Evolutionary conservation across 2,797 vertebrate genomes (phyloP).

Genomic region (Anisognathus igniventris): DNA sequence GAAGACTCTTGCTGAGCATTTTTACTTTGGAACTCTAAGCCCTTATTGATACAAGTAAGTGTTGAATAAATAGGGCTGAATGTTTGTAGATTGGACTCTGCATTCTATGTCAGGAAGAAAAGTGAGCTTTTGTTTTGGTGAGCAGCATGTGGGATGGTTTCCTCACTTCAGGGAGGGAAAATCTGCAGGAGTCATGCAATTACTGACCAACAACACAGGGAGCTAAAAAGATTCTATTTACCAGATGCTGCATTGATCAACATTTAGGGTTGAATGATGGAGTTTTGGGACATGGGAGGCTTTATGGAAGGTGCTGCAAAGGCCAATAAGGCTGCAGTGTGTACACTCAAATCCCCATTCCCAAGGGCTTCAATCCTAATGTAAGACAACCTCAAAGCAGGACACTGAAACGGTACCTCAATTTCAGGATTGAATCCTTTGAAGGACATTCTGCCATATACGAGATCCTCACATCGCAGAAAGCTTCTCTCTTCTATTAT

Average conservation of each 20-base stretch:
- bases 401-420: conserved; percentile 78
- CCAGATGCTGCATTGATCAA: neutral
- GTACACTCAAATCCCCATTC: neutral
- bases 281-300: neutral
- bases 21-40: neutral
- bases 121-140: neutral
- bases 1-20: neutral
- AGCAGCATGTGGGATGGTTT: neutral
- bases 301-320: neutral
- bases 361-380: neutral
- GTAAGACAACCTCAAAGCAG: neutral
- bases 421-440: conserved; percentile 93
- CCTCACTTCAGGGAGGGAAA: neutral
- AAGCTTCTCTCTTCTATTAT: conserved; percentile 92
- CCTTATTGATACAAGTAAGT: neutral
- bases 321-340: neutral
- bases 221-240: neutral
- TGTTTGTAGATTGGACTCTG: neutral
- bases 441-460: conserved; percentile 91
- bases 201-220: neutral
- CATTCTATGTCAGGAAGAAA: neutral
- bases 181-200: neutral
- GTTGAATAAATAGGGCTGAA: neutral
- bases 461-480: conserved; percentile 86
- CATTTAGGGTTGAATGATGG: neutral